These are phyloP conservation scores for Caenorhabditis sp. DNA, from an alignment of 2,888 invertebrate genomes.

Conservation along the genomic window DNA sequence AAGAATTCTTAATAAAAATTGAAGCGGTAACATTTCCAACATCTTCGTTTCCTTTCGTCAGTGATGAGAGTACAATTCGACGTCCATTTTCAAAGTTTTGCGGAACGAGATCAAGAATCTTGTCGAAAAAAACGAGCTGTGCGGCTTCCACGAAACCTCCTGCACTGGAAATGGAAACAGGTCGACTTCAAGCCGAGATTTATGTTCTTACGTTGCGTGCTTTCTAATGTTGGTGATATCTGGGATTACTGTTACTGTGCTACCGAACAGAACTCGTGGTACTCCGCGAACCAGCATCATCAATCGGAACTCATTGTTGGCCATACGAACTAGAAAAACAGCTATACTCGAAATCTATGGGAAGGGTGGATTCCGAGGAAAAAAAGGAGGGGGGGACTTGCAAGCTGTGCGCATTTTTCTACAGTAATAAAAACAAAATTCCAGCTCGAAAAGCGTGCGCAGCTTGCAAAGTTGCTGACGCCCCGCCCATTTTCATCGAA, in stretches of 20 bases:
- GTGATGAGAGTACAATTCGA: neutral
- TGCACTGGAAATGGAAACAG: conserved; percentile 12
- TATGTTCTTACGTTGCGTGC: neutral
- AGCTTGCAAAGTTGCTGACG: too few relatives aligned
- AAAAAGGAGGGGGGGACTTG: too few relatives aligned
- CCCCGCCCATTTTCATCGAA: too few relatives aligned
- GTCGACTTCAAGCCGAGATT: too few relatives aligned
- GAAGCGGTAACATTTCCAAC: neutral
- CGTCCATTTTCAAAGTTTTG: neutral
- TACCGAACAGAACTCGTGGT: conserved; percentile 11
- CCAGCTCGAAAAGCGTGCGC: too few relatives aligned
- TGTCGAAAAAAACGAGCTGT: conserved; percentile 6
- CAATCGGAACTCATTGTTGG: neutral
- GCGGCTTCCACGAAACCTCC: conserved; percentile 9
- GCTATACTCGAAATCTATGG: neutral
- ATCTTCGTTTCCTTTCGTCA: conserved; percentile 1
- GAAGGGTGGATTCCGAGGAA: too few relatives aligned
- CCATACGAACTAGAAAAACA: conserved; percentile 29
- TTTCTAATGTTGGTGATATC: conserved; percentile 4
- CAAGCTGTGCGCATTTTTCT: too few relatives aligned
- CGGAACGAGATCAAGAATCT: conserved; percentile 14
- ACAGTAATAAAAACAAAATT: too few relatives aligned
- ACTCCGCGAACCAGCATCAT: conserved; percentile 34
- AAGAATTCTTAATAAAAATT: neutral
- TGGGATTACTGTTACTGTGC: conserved; percentile 3